Evolutionary conservation across 2,888 invertebrate species (phyloP), one percentile per base, ranked within the genome.

Genomic region (Scrobipalpa costella): DNA sequence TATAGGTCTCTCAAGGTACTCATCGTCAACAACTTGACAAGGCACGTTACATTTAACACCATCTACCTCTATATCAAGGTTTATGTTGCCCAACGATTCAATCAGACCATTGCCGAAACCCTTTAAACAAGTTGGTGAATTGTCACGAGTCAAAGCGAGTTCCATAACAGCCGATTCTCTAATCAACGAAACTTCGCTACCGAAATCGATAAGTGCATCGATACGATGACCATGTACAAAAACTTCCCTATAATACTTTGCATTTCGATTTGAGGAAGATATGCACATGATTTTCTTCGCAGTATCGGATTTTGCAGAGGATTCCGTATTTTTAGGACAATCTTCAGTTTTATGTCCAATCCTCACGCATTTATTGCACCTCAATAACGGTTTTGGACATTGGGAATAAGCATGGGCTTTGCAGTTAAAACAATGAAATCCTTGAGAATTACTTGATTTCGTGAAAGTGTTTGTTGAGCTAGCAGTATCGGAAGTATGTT

Each of bases 391-490:
- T 27, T 71, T 71, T 5, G 68, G 65, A 44, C 71, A 71, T 21
- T 57, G 36, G 5, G 57, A 19, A 9, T 57, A 69, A n/a, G 57
- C 63, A 57, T 71, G 71, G 0, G 69, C 71, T 57, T 68, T 71
- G 40, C 71, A 71, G 21, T 71, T 71, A 50, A 44, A 71, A 47
- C 71, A 71, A n/a, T n/a, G n/a, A n/a, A 33, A 67, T 27, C 60
- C 27, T 0, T 17, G n/a, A 1, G 49, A 11, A 13, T 19, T 40
- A 7, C n/a, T 13, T 17, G 19, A 17, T 1, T 60, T 47, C 19
- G 38, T 58, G 57, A 7, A 9, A 17, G 11, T 57, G 62, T 61
- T 62, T 47, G 15, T 7, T 13, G 6, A 7, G 15, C 15, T 47
- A n/a, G 13, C n/a, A 15, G 15, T 15, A 2, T 6, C 3, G n/a